phyloP scores from a whole-genome alignment of 2,888 invertebrate genomes.

The Phanerotoma sp. region DNA sequence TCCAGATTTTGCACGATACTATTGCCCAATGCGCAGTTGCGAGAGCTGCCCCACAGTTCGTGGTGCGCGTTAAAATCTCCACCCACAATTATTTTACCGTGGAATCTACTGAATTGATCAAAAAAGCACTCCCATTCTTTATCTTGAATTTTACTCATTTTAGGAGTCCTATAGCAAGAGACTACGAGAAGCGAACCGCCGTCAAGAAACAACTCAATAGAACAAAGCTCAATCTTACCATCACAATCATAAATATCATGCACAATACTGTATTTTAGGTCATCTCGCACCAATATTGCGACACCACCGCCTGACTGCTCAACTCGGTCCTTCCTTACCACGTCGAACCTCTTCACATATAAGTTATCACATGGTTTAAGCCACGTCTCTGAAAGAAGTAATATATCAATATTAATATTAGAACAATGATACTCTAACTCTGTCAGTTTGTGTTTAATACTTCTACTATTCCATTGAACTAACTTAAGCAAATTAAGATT shows the following conservation, averaged over 20 bases:
- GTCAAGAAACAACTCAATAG: neutral
- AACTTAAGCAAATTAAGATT: no score
- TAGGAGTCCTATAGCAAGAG: slow-evolving; percentile 3
- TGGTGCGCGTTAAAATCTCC: slow-evolving; percentile 2
- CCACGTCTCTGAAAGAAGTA: neutral
- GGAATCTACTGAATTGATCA: neutral
- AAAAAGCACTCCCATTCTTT: neutral
- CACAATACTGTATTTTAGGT: neutral
- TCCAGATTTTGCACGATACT: neutral
- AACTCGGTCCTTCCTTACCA: slow-evolving; percentile 14
- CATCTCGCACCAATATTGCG: neutral
- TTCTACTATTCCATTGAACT: slow-evolving; percentile 22
- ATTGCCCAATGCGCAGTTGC: neutral
- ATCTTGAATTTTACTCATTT: neutral
- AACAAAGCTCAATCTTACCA: neutral
- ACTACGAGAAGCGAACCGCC: neutral
- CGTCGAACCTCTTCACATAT: slow-evolving; percentile 17
- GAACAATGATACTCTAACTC: slow-evolving; percentile 12
- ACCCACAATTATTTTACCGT: neutral
- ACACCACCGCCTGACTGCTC: slow-evolving; percentile 12
- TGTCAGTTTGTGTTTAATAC: slow-evolving; percentile 10
- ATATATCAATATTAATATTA: neutral
- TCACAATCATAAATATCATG: neutral
- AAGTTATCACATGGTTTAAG: neutral
- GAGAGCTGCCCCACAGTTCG: neutral